Base-by-base conservation (phyloP, 2,797 vertebrate species). In the Tolypeutes matacus region DNA sequence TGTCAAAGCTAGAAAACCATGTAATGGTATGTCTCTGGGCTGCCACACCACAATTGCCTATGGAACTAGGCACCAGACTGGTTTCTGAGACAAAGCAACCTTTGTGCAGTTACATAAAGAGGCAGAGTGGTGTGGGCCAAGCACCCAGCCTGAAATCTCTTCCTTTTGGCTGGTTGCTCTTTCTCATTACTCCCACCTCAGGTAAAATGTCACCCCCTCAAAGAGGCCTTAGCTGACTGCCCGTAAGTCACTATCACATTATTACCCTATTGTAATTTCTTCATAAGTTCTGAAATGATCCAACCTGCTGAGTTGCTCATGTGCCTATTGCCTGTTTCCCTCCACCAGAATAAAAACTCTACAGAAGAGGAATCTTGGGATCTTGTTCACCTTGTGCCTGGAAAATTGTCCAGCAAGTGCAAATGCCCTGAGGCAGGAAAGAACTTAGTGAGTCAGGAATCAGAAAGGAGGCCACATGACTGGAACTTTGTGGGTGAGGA, bases 61-160 rank as follows among this genome's bases (percentile, higher is more conserved):
- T 25, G 64, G 73, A 96, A 82, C 82, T 23, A 23, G 95, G 92
- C 12, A 76, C 85, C 90, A 94, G 96, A 51, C 18, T 56, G 81
- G 31, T 76, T 96, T 97, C 95, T 86, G 96, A 92, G 96, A 89
- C 89, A 96, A 97, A 97, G 65, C 78, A 84, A 95, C 83, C 93
- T 97, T 85, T 96, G 64, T 86, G 92, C 60, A 96, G 34, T 83
- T 92, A 39, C 31, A 39, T 29, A 65, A 91, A 95, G 95, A 62
- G 13, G 34, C 51, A 86, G 64, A 15, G 2, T 34, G 12, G 7
- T 49, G 0, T 13, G 42, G 12, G 31, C 7, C 11, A 53, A 49
- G 53, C 34, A 42, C 4, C 51, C 18, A 39, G 49, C 73, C 65
- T 25, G 9, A 64, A 90, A 91, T 70, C 67, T 7, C 29, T 87